phyloP scores from a whole-genome alignment of 2,797 vertebrate genomes.

The Onychomys leucogaster region DNA sequence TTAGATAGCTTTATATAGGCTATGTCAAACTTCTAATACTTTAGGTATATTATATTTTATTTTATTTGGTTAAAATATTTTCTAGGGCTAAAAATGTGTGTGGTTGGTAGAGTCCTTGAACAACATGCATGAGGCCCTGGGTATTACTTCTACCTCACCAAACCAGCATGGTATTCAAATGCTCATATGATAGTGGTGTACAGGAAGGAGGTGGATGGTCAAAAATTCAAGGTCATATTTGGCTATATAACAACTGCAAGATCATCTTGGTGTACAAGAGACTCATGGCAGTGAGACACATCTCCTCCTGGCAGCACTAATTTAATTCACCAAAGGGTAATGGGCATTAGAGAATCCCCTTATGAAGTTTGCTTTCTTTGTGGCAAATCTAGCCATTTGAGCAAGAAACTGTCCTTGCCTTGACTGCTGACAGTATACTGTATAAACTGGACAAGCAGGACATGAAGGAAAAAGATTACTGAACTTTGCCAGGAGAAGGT shows the following conservation, averaged over 20 bases:
- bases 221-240: background rate
- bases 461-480: too few relatives aligned
- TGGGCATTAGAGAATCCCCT: too few relatives aligned
- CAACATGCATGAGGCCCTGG: background rate
- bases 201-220: background rate
- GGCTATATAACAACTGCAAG: background rate
- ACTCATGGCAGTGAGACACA: too few relatives aligned
- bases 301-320: too few relatives aligned
- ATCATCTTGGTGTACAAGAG: background rate
- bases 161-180: background rate
- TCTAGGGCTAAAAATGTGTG: background rate
- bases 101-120: background rate
- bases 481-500: too few relatives aligned
- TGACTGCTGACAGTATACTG: too few relatives aligned
- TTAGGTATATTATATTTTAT: conserved; percentile 35
- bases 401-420: too few relatives aligned
- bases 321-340: too few relatives aligned
- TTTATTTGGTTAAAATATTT: background rate
- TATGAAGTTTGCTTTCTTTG: too few relatives aligned
- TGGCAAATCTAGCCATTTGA: too few relatives aligned
- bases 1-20: background rate
- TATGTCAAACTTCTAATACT: background rate
- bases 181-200: too few relatives aligned
- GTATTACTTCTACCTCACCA: background rate
- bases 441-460: too few relatives aligned